Evolutionary conservation across 2,888 invertebrate genomes (phyloP), one percentile per base, ranked within the genome.

Genomic region (Pemphredon lugubris): DNA sequence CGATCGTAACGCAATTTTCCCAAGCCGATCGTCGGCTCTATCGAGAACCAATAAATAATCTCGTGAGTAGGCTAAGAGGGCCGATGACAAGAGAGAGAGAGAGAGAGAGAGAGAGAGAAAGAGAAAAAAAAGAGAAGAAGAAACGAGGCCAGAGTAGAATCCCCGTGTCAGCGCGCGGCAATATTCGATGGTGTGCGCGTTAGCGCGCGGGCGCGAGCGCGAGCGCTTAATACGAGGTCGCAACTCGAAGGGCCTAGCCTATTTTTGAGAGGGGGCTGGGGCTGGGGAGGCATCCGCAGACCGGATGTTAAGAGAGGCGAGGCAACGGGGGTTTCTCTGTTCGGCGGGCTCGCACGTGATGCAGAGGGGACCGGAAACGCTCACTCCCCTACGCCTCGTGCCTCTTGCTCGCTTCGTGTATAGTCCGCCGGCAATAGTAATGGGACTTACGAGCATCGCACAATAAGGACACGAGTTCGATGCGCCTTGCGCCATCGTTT

Each of bases 261-360:
- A 87, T 86, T 87, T 87, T 87, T 81, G 84, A 84, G 86, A 83
- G 86, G 78, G 81, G 73, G 67, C 67, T 58, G 63, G 39, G 37
- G 44, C 45, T 47, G 70, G 63, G 66, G 77, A 60, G 76, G 65
- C 71, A n/a, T n/a, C n/a, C n/a, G 59, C 65, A 47, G 70, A 74
- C 75, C 75, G 75, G 77, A 76, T 75, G 76, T 57, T n/a, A 68
- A 63, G 75, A 71, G 75, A 64, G 75, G 71, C 75, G 74, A 86
- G 84, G 83, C 82, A 84, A 73, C 59, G 84, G 83, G 83, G 85
- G 84, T 83, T 84, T 82, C 83, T 75, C 82, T 82, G 85, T 85
- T 87, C 87, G 86, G 86, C 87, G 85, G 72, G 87, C 87, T 87
- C 88, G 89, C 89, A 89, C 89, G 89, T 89, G 89, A 89, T 89